Evolutionary conservation across 2,888 invertebrate genomes (phyloP), one percentile per base, ranked within the genome.

Genomic region (Phaedon cochleariae): DNA sequence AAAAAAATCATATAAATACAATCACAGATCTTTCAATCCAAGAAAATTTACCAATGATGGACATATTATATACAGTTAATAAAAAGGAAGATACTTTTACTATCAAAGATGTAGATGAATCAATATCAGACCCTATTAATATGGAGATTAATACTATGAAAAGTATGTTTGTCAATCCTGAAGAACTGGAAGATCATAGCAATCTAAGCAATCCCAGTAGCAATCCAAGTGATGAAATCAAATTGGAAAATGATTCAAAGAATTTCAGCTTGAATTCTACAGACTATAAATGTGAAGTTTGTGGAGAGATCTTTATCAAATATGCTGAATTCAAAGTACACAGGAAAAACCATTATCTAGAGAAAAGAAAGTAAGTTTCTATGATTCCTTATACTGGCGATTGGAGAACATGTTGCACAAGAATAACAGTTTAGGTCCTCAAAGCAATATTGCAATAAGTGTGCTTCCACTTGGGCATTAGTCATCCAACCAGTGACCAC

Each of bases 271-370:
- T n/a, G 15, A 57, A 57, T 45, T 45, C 65, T 18, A 76, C 76
- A 1, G 69, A 64, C 0, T 77, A 77, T 58, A 73, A 69, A 49
- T 78, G 78, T 55, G 67, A 72, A 22, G 62, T 76, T 34, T 78
- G 78, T 65, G 65, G 67, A 18, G 57, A 70, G 55, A 61, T 73
- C 15, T 77, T 75, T 45, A 57, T 64, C 20, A 72, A 70, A 21
- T 77, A 73, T 54, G 55, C 59, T 21, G 76, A 76, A 49, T 76
- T 74, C 55, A 74, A 73, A 51, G 61, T 65, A 6, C 78, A 78
- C 51, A 69, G 69, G 41, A 76, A 73, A 41, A 71, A 73, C 26
- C 79, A 79, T 69, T 77, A 72, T 20, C 66, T 78, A 58, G 74
- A 77, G 52, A 79, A 74, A 67, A 60, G 78, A 57, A 73, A 73